Evolutionary conservation across 2,888 invertebrate genomes (phyloP), one percentile per base, ranked within the genome.

Genomic region (Vanessa cardui): DNA sequence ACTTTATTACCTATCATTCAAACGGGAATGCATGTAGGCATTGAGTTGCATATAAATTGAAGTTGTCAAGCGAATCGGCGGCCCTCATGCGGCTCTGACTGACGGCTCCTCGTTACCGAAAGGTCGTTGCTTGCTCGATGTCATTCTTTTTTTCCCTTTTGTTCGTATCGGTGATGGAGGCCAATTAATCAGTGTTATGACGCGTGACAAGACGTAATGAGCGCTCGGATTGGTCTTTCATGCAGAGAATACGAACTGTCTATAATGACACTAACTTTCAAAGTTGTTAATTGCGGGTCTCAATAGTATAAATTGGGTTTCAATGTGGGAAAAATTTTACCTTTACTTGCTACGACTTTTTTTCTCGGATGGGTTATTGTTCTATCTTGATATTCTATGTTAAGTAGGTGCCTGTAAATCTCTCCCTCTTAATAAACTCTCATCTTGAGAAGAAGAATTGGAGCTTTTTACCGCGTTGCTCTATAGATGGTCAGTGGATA

Each of bases 141-240:
- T 78, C 77, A 77, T 77, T 80, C 78, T 73, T 74, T 76, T 39
- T 80, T 82, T 83, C 68, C 58, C 68, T 83, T 86, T 79, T 78
- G 74, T 74, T 76, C 74, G 76, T 80, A 80, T 83, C 83, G 77
- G 78, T 76, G 80, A 80, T 80, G 81, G 81, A 77, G 81, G 80
- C 84, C 88, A 87, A 90, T 92, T 91, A 90, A 90, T 92, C 90
- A 90, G 83, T 80, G 83, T 85, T 90, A 87, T 90, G 89, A 88
- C 85, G 83, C 83, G 86, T 88, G 87, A 86, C 88, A 86, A 77
- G 84, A 80, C 80, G 84, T 88, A 89, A 89, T 89, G 88, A 88
- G 82, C 76, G 78, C 68, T 60, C 59, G 45, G 64, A 59, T 56
- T 62, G 62, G 69, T 39, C 50, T 61, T 66, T 62, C 56, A 56